phyloP scores from a whole-genome alignment of 2,797 vertebrate species.

The Xyrichtys novacula region DNA sequence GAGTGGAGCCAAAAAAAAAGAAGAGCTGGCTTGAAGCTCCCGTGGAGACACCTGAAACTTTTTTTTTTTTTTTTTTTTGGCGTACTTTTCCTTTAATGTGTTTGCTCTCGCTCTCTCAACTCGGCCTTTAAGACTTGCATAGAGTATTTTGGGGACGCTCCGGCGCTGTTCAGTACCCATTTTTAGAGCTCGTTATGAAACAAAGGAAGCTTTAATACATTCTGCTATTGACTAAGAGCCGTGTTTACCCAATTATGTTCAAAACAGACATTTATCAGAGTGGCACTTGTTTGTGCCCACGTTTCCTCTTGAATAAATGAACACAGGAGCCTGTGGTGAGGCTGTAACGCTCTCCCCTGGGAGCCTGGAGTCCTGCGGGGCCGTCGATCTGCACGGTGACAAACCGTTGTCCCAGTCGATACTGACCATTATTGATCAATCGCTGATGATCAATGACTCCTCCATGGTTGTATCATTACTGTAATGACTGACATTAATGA shows the following conservation, averaged over 20 bases:
- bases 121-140: slow-evolving; percentile 29
- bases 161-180: slow-evolving; percentile 46
- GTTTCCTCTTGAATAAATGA: slow-evolving; percentile 71
- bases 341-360: slow-evolving; percentile 53
- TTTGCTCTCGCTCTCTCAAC: slow-evolving; percentile 4
- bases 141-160: slow-evolving; percentile 33
- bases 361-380: slow-evolving; percentile 53
- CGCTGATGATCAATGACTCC: slow-evolving; percentile 76
- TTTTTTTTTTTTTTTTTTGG: not conserved
- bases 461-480: slow-evolving; percentile 66
- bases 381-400: slow-evolving; percentile 60
- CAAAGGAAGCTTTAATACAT: slow-evolving; percentile 73
- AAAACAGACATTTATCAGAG: slow-evolving; percentile 78
- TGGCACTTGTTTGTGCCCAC: slow-evolving; percentile 71
- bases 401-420: slow-evolving; percentile 74
- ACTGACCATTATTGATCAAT: slow-evolving; percentile 70
- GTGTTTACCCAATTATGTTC: slow-evolving; percentile 79
- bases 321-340: slow-evolving; percentile 48
- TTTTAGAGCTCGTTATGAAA: slow-evolving; percentile 69
- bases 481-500: slow-evolving; percentile 71
- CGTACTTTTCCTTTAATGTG: not conserved
- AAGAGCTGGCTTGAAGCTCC: slow-evolving; percentile 5
- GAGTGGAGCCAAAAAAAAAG: slow-evolving; percentile 28
- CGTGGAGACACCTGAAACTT: slow-evolving; percentile 3
- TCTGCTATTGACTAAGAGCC: slow-evolving; percentile 73